Evolutionary conservation across 2,113 vertebrate genomes (phyloP).

Genomic region (Laticauda colubrina): DNA sequence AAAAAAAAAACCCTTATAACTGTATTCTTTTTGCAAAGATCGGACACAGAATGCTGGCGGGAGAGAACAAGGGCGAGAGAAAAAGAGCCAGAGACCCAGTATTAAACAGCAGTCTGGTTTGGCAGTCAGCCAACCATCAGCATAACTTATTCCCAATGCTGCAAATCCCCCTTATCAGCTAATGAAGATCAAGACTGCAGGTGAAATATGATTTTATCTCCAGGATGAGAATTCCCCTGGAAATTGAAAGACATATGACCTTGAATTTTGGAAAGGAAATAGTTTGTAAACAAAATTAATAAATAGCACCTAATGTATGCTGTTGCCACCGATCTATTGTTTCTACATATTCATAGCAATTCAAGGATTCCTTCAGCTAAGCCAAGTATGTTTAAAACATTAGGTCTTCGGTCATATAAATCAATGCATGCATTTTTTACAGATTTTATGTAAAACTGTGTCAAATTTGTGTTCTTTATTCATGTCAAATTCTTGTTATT

Average conservation of each 20-base stretch:
- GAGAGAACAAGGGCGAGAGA: slow-evolving; percentile 17
- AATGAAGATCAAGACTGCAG: slow-evolving; percentile 63
- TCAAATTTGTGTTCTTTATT: background rate
- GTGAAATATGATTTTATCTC: slow-evolving; percentile 59
- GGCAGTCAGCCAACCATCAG: slow-evolving; percentile 72
- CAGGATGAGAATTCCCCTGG: slow-evolving; percentile 1
- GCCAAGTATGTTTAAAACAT: background rate
- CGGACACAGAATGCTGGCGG: slow-evolving; percentile 28
- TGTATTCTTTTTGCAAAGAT: slow-evolving; percentile 15
- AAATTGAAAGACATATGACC: slow-evolving; percentile 55
- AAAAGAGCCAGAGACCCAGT: slow-evolving; percentile 38
- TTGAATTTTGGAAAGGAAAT: slow-evolving; percentile 37
- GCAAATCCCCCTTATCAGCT: slow-evolving; percentile 69
- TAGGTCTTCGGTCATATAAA: background rate
- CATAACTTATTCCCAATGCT: slow-evolving; percentile 70
- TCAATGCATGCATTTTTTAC: background rate
- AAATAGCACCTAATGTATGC: background rate
- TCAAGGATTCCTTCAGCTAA: background rate
- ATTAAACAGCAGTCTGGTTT: slow-evolving; percentile 55
- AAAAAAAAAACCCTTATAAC: slow-evolving; percentile 46
- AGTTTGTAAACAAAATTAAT: background rate
- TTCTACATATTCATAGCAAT: background rate
- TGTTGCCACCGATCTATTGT: slow-evolving; percentile 5
- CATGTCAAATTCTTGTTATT: background rate
- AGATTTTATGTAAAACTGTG: background rate